Evolutionary conservation across 2,888 invertebrate species (phyloP), one percentile per base, ranked within the genome.

Genomic region (Andricus curvator): DNA sequence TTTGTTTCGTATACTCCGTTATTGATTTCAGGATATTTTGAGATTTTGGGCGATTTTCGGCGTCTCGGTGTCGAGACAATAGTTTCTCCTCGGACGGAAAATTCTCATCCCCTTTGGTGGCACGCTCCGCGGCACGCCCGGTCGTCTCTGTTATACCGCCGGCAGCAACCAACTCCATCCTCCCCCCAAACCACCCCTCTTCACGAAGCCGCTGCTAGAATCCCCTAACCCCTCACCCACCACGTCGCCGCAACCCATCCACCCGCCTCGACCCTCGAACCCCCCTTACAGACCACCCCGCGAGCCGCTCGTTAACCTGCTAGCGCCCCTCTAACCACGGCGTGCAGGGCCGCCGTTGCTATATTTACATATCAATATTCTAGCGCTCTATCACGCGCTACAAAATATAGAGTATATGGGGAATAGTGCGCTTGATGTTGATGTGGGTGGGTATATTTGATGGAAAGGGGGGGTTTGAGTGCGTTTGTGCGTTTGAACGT

Each of bases 71-170:
- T 76, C 76, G 67, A 84, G 92, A 87, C 92, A 92, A 90, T 92
- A 90, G 85, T 90, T 92, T 82, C 51, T 29, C 92, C 62, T 78
- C 81, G 80, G 83, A 88, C 88, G 87, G 88, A 89, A 90, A 91
- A 90, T 90, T 91, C 92, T 89, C 92, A 92, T 91, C 92, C 92
- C 92, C 92, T 91, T 91, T 91, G 90, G 91, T 92, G 92, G 92
- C 92, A 92, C 92, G 92, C 92, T 92, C 92, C 91, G 92, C 92
- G 92, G 92, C 92, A 92, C 92, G 92, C 92, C 92, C 92, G 92
- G 89, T 89, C 91, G 91, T 91, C 91, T 91, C 91, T 90, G 91
- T 91, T 91, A 91, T 92, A 91, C 91, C 89, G 91, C 91, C 90
- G 90, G 91, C 91, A 90, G 91, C 91, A 89, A 88, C 90, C 89